A percentile compares a stretch with the other conserved stretches of the same genome.
Conservation (phyloP, 2,888 invertebrate genomes). For the Melangyna quadrimaculata region DNA sequence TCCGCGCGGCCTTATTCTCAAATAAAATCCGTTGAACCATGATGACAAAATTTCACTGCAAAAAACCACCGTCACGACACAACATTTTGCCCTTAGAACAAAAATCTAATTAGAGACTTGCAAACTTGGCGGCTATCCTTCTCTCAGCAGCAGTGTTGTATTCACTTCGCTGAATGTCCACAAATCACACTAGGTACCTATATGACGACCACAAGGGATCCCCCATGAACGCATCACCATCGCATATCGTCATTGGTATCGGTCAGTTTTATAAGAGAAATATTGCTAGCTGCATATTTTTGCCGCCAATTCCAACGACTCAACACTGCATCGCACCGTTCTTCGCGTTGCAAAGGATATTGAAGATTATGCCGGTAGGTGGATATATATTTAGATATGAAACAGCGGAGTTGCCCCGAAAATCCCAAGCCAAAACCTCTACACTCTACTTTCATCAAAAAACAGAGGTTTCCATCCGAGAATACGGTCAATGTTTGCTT, state of each 20-base stretch:
- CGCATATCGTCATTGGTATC: neutral
- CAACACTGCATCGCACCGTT: conserved; percentile 21
- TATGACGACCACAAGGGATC: conserved; percentile 59
- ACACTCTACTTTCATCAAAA: conserved; percentile 31
- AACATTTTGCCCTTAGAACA: conserved; percentile 56
- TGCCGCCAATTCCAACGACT: conserved; percentile 42
- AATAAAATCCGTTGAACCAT: conserved; percentile 41
- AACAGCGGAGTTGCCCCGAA: conserved; percentile 17
- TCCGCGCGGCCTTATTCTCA: conserved; percentile 38
- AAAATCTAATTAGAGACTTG: conserved; percentile 69
- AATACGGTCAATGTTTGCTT: conserved; percentile 71
- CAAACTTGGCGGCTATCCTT: conserved; percentile 52
- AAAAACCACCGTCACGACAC: conserved; percentile 49
- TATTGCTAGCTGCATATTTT: conserved; percentile 11
- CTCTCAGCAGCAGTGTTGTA: conserved; percentile 31
- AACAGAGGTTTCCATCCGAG: conserved; percentile 56
- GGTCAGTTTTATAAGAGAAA: conserved; percentile 29
- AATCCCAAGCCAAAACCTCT: conserved; percentile 25
- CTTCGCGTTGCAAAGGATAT: conserved; percentile 54
- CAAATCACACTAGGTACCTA: conserved; percentile 68
- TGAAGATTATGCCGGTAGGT: conserved; percentile 56
- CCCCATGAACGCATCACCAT: conserved; percentile 41
- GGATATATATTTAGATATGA: conserved; percentile 4
- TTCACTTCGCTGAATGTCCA: conserved; percentile 68
- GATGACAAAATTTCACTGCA: conserved; percentile 38